These are phyloP conservation scores for Coracias cyanogaster DNA, from an alignment of 2,797 vertebrate genomes.

Conservation along the genomic window DNA sequence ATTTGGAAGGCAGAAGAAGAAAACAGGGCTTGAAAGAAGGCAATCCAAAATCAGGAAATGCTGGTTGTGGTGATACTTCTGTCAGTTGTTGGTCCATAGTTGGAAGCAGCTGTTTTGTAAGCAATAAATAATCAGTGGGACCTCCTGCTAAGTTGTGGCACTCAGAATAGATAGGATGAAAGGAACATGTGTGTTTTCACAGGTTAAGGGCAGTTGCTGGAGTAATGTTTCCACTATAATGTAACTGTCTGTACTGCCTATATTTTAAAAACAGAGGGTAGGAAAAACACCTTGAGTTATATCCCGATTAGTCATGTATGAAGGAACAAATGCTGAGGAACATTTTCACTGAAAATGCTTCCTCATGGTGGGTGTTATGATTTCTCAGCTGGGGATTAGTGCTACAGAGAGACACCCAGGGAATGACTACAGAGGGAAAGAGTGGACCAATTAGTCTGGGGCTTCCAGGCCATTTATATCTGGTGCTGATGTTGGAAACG, in stretches of 20 bases:
- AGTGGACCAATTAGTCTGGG: not conserved
- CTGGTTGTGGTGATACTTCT: not conserved
- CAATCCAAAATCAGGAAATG: not conserved
- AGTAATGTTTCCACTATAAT: not conserved
- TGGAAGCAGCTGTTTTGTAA: not conserved
- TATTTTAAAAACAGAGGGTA: not conserved
- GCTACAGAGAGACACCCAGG: not conserved
- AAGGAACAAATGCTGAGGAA: not conserved
- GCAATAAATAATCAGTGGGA: not conserved
- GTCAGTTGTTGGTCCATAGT: not conserved
- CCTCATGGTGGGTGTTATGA: not conserved
- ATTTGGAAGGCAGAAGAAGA: not conserved
- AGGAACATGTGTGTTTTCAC: not conserved
- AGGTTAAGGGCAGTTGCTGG: not conserved
- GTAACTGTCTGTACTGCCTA: not conserved
- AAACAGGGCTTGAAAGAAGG: not conserved
- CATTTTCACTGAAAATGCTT: not conserved
- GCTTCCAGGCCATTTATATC: not conserved
- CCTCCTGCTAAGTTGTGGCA: not conserved
- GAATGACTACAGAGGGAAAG: not conserved
- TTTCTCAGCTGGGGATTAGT: not conserved
- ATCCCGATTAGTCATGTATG: constrained; percentile 12
- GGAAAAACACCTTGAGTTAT: constrained; percentile 14
- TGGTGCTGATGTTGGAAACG: not conserved
- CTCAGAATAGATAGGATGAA: not conserved